Evolutionary conservation across 2,797 vertebrate species (phyloP), one percentile per base, ranked within the genome.

Genomic region (Notamacropus eugenii): DNA sequence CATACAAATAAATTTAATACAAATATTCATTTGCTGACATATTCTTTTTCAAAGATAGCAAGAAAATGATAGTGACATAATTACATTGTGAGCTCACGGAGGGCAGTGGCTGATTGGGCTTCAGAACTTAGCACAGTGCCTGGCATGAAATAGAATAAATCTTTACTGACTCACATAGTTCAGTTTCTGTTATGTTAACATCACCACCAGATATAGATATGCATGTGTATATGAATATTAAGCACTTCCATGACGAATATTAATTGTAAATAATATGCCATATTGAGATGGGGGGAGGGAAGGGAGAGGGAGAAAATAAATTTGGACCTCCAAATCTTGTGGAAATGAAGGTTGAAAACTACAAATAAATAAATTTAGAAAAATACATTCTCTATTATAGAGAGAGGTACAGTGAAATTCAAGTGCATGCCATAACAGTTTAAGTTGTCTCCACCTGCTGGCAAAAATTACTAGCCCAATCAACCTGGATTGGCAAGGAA

Each of bases 341-440:
- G 52, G 52, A 52, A 52, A 52, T 52, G 52, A 52, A 52, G 52
- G 52, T 52, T 52, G 52, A 52, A 52, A 52, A 52, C 52, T 52
- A 52, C 52, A 52, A 52, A 52, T 52, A 52, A 5, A 52, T 52
- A 52, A 52, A 52, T 52, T 52, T 52, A 52, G 52, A 52, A 52
- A 59, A 93, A 57, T 91, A 22, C 12, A 94, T 95, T 96, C 97
- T 95, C 74, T 95, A 90, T 3, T 96, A 92, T 3, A 95, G 28
- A 95, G 57, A 96, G 46, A 97, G 90, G 54, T 56, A 97, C 19
- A 93, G 57, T 87, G 94, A 94, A 93, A 22, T 6, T 90, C 92
- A 93, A 97, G 94, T 34, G 55, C 0, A 74, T 29, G 90, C 6
- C 24, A 52, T 50, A 92, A 93, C 40, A 97, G 50, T 59, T 31